These are phyloP conservation scores for Tortricodes alternella DNA, from an alignment of 2,888 invertebrate species.

Conservation along the genomic window DNA sequence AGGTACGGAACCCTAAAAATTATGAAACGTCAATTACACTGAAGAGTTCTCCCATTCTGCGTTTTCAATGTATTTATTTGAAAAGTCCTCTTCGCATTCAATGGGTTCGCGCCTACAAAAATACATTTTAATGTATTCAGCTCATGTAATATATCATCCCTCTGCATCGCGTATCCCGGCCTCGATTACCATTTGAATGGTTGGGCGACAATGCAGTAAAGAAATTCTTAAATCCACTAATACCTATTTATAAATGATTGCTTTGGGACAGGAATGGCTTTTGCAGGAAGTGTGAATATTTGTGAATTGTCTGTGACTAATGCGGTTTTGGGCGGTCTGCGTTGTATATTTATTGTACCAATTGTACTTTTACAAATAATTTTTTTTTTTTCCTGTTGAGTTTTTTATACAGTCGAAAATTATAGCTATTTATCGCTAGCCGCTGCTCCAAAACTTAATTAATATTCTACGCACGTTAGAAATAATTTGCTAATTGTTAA, in stretches of 20 bases:
- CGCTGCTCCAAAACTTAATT: no score
- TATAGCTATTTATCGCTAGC: no score
- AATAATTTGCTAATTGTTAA: no score
- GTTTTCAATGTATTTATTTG: constrained; percentile 1
- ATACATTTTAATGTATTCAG: constrained; percentile 29
- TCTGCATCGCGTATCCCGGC: neutral
- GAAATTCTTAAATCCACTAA: constrained; percentile 29
- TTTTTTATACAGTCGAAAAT: no score
- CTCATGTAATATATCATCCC: constrained; percentile 29
- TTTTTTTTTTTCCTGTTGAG: no score
- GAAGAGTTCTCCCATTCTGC: neutral
- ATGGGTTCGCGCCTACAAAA: constrained; percentile 13
- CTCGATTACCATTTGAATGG: constrained; percentile 30
- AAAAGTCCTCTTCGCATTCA: constrained; percentile 4
- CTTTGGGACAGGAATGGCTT: constrained; percentile 20
- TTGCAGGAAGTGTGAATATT: neutral
- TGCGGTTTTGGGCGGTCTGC: neutral
- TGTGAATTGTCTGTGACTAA: constrained; percentile 1
- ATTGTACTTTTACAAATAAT: neutral
- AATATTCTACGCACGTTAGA: no score
- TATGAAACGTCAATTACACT: no score
- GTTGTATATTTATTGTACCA: neutral
- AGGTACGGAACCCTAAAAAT: neutral
- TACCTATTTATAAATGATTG: constrained; percentile 31
- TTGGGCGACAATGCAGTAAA: constrained; percentile 22